These are phyloP conservation scores for Zeus faber DNA, from an alignment of 2,113 vertebrate species.

Conservation along the genomic window DNA sequence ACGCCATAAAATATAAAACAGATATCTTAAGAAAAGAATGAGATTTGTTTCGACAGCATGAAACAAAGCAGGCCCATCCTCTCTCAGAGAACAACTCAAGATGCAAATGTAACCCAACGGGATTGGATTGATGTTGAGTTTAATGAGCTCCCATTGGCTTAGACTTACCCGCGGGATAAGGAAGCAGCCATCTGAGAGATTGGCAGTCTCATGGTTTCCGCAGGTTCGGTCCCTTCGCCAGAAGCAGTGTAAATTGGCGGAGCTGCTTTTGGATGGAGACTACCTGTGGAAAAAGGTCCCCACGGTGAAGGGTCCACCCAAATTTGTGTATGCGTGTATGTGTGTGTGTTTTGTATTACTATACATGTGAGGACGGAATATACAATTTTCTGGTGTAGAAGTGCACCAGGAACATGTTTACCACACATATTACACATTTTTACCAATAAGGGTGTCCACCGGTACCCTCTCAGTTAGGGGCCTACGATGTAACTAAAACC, in stretches of 20 bases:
- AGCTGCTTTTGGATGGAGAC: slow-evolving; percentile 1
- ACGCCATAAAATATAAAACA: too few relatives aligned
- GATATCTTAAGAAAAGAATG: too few relatives aligned
- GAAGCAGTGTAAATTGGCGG: slow-evolving; percentile 35
- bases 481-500: too few relatives aligned
- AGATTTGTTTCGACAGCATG: too few relatives aligned
- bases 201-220: slow-evolving; percentile 46
- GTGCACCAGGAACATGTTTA: too few relatives aligned
- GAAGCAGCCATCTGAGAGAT: slow-evolving; percentile 45
- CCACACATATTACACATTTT: too few relatives aligned
- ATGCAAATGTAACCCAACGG: slow-evolving; percentile 51
- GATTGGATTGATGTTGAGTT: slow-evolving; percentile 41
- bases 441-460: too few relatives aligned
- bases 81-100: slow-evolving; percentile 54
- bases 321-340: slow-evolving; percentile 18
- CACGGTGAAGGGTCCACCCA: slow-evolving; percentile 31
- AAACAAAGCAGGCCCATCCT: not conserved
- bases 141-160: slow-evolving; percentile 71
- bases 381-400: too few relatives aligned
- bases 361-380: too few relatives aligned
- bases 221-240: slow-evolving; percentile 37
- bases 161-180: slow-evolving; percentile 42
- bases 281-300: slow-evolving; percentile 12
- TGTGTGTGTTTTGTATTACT: too few relatives aligned
- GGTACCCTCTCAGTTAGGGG: too few relatives aligned